Conservation (phyloP, 2,888 invertebrate genomes). For the Cantharis flavilabris region DNA sequence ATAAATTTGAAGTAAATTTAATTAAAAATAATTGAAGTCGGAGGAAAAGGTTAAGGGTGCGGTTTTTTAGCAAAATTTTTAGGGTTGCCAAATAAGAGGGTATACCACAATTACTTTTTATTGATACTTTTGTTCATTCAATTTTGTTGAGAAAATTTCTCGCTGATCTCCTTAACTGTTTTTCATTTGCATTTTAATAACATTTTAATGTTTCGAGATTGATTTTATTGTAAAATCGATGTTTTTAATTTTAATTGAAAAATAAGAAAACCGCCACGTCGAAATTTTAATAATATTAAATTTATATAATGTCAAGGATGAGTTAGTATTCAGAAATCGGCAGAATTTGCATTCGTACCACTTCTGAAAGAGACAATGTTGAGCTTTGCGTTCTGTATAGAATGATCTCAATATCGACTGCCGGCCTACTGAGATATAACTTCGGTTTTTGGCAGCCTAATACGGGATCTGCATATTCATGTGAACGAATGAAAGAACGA, state of each 20-base stretch:
- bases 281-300: constrained; percentile 20
- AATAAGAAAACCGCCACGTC: not conserved
- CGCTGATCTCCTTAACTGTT: constrained; percentile 40
- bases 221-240: constrained; percentile 30
- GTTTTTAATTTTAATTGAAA: not conserved
- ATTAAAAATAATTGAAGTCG: constrained; percentile 8
- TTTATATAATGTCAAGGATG: constrained; percentile 4
- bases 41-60: constrained; percentile 7
- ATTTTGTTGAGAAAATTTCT: constrained; percentile 36
- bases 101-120: constrained; percentile 36
- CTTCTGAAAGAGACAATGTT: constrained; percentile 32
- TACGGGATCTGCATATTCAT: constrained; percentile 56
- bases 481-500: constrained; percentile 44
- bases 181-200: constrained; percentile 43
- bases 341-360: constrained; percentile 30
- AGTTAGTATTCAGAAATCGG: constrained; percentile 21
- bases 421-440: constrained; percentile 48
- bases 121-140: constrained; percentile 35
- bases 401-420: constrained; percentile 47
- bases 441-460: constrained; percentile 56
- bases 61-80: constrained; percentile 20
- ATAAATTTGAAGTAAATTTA: constrained; percentile 3
- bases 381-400: constrained; percentile 28
- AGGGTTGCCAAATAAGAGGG: constrained; percentile 29
- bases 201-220: constrained; percentile 40